A percentile compares a stretch with the other conserved stretches of the same genome.
These are phyloP conservation scores for Pangasius larnaudii DNA, from an alignment of 2,797 vertebrate genomes.

Conservation along the genomic window DNA sequence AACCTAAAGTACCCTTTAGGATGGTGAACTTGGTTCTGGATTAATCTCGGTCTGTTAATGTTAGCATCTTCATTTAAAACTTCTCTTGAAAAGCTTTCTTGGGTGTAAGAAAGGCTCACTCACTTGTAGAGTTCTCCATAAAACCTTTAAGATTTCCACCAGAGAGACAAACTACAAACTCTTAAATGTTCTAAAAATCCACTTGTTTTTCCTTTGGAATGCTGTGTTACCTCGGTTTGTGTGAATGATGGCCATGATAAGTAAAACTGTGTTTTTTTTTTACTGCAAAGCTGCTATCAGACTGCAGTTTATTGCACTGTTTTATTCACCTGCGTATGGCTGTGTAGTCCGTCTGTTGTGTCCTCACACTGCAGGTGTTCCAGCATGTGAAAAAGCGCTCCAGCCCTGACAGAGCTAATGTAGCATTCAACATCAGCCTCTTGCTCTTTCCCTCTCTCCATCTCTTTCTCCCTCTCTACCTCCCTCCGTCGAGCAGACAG, in stretches of 20 bases:
- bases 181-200: neutral
- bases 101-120: neutral
- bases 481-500: constrained; percentile 73
- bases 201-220: neutral
- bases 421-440: constrained; percentile 69
- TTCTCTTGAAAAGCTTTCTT: neutral
- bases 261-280: constrained; percentile 19
- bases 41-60: neutral
- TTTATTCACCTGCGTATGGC: constrained; percentile 36
- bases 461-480: constrained; percentile 40
- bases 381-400: constrained; percentile 45
- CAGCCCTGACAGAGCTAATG: constrained; percentile 64
- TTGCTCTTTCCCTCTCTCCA: constrained; percentile 38
- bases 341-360: constrained; percentile 47
- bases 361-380: constrained; percentile 51
- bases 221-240: neutral
- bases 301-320: constrained; percentile 30
- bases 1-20: neutral
- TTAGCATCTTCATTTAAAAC: neutral
- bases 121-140: neutral
- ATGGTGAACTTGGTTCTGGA: neutral
- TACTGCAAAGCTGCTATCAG: constrained; percentile 12
- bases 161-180: neutral
- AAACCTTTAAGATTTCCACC: neutral
- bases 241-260: constrained; percentile 25